These are phyloP conservation scores for Dynastes hyllus DNA, from an alignment of 2,888 invertebrate genomes.

Conservation along the genomic window DNA sequence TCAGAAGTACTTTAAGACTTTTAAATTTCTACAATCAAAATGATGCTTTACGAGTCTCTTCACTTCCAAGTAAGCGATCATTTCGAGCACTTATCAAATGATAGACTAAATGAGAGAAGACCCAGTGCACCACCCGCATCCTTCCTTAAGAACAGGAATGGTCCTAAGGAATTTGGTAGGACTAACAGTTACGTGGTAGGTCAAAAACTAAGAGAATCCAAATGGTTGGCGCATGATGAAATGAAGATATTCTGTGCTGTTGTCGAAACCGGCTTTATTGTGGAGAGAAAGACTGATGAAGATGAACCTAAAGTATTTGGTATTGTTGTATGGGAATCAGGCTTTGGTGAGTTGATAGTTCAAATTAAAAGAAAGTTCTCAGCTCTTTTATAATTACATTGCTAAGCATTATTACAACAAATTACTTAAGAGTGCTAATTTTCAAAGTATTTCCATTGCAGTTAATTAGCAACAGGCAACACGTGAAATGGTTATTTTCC, in stretches of 20 bases:
- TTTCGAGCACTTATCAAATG: slow-evolving; percentile 25
- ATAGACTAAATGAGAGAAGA: slow-evolving; percentile 46
- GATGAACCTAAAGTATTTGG: slow-evolving; percentile 79
- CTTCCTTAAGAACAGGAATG: slow-evolving; percentile 22
- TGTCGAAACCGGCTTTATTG: slow-evolving; percentile 82
- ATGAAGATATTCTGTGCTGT: slow-evolving; percentile 82
- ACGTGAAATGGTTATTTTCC: too few species aligned
- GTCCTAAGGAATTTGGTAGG: slow-evolving; percentile 41
- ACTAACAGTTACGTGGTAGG: slow-evolving; percentile 77
- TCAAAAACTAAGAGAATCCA: slow-evolving; percentile 82
- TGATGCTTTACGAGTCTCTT: slow-evolving; percentile 59
- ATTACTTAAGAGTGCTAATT: neutral
- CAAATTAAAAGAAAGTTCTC: neutral
- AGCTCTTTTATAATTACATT: neutral
- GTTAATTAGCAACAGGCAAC: neutral
- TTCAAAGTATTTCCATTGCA: neutral
- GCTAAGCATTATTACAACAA: neutral
- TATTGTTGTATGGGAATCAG: slow-evolving; percentile 81
- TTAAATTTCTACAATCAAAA: slow-evolving; percentile 33
- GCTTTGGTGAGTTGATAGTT: slow-evolving; percentile 76
- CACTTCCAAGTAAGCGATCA: slow-evolving; percentile 57
- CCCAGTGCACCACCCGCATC: slow-evolving; percentile 34
- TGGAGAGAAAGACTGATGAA: slow-evolving; percentile 75
- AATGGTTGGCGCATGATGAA: slow-evolving; percentile 84
- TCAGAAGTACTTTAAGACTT: neutral